Base-by-base conservation (phyloP, 2,888 invertebrate species). In the Thelaira solivaga region DNA sequence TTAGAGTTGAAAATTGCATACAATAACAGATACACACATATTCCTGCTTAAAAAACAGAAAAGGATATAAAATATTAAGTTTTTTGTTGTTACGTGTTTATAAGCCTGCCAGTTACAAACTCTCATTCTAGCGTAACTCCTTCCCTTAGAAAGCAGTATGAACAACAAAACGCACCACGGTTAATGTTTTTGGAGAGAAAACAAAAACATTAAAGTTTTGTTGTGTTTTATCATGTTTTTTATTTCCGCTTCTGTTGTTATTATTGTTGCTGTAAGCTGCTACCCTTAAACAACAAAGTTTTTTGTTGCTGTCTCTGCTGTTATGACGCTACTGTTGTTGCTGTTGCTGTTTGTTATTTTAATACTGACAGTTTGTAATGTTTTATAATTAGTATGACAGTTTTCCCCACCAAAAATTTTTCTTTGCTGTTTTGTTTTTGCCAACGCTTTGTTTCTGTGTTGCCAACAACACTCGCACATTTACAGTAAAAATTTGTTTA, bases 341-440 rank as follows among this genome's bases (percentile, higher is more conserved):
- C 24, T 62, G 45, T 41, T 72, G 20, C 47, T 64, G 39, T 64
- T 41, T 72, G 20, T 55, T 64, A 47, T 64, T 64, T 16, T 4
- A 62, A 57, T 47, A 55, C 64, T 65, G 65, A 57, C 57, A 73
- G 57, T 57, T 73, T 73, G 65, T 57, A 57, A 65, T 73, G 49
- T 73, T 73, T 64, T 59, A 49, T 65, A 73, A 73, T 73, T 65
- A 65, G 73, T 57, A 11, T 65, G 73, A 41, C 72, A 65, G 64
- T 47, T 65, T 57, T 65, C 22, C 64, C 13, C 11, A 7, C n/a
- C 26, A 13, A 24, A 1, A 45, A 11, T 22, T 39, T 22, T 18
- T 49, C 11, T 1, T 64, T 43, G 53, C 36, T 68, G 45, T 57
- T n/a, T n/a, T n/a, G n/a, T n/a, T n/a, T n/a, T n/a, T n/a, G n/a